phyloP scores from a whole-genome alignment of 2,888 invertebrate species.

The Scaptomyza polygonia region DNA sequence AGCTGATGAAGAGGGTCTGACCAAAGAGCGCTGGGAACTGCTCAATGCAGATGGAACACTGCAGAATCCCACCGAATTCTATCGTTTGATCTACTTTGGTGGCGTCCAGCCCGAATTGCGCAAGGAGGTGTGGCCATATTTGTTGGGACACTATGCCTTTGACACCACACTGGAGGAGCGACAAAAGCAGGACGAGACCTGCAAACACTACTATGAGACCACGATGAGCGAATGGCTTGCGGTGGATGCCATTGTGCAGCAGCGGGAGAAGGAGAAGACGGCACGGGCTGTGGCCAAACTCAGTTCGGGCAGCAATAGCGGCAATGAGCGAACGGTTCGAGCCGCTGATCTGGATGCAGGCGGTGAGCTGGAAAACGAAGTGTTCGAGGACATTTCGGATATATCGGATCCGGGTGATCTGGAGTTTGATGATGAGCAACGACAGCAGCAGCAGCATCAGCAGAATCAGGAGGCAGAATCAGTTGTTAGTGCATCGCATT shows the following conservation, averaged over 20 bases:
- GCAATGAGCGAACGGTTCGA: constrained; percentile 85
- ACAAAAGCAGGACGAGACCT: constrained; percentile 87
- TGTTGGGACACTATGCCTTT: constrained; percentile 93
- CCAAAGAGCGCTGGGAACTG: constrained; percentile 90
- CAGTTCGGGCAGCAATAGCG: constrained; percentile 89
- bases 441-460: constrained; percentile 37
- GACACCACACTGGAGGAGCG: constrained; percentile 89
- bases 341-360: constrained; percentile 85
- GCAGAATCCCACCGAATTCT: constrained; percentile 89
- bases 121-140: constrained; percentile 94
- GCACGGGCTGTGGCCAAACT: constrained; percentile 93
- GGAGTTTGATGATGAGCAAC: constrained; percentile 79
- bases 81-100: constrained; percentile 93
- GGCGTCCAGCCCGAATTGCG: constrained; percentile 92
- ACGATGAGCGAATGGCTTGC: constrained; percentile 98
- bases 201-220: constrained; percentile 92
- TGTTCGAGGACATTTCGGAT: constrained; percentile 86
- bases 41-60: constrained; percentile 88
- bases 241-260: constrained; percentile 95
- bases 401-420: constrained; percentile 85
- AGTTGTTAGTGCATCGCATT: constrained; percentile 34
- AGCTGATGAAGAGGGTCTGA: constrained; percentile 89
- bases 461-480: constrained; percentile 17
- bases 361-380: constrained; percentile 86
- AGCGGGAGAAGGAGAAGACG: constrained; percentile 92